Conservation (phyloP, 2,888 invertebrate genomes). For the Aleiodes leptofemur region DNA sequence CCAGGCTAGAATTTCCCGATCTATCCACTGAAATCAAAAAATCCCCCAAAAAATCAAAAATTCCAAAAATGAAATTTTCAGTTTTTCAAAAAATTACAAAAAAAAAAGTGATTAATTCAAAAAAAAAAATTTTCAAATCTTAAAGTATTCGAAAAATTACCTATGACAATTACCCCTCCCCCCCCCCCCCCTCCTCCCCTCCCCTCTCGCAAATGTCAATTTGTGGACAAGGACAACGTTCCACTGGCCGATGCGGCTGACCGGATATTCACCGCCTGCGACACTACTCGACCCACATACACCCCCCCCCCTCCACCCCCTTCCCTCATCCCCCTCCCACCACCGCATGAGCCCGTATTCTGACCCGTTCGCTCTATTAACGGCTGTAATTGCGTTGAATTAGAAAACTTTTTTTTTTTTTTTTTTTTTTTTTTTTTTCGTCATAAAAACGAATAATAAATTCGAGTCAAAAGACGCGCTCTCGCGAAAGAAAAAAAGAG, state of each 20-base stretch:
- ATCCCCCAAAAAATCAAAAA: too few species aligned
- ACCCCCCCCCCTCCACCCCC: background rate
- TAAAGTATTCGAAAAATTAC: too few species aligned
- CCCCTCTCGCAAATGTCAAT: constrained; percentile 23
- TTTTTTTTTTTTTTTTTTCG: background rate
- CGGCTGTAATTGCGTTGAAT: constrained; percentile 65
- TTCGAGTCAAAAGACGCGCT: too few species aligned
- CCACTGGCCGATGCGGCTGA: constrained; percentile 31
- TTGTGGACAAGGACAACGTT: constrained; percentile 19
- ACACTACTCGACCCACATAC: constrained; percentile 33
- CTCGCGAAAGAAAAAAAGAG: too few species aligned
- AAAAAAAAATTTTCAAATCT: too few species aligned
- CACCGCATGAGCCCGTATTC: background rate
- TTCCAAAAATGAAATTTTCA: too few species aligned
- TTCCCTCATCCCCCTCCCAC: background rate
- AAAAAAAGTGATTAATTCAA: too few species aligned
- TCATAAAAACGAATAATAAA: too few species aligned
- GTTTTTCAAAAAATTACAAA: too few species aligned
- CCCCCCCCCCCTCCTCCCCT: background rate
- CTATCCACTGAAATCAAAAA: too few species aligned
- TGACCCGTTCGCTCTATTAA: constrained; percentile 23
- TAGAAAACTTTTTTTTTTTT: constrained; percentile 62
- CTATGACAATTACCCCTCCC: too few species aligned
- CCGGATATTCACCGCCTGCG: constrained; percentile 35
- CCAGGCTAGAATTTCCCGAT: too few species aligned